Percentiles rank a stretch among this genome's conserved stretches.
Evolutionary conservation across 2,113 vertebrate species (phyloP).

Genomic region (Ranitomeya variabilis): DNA sequence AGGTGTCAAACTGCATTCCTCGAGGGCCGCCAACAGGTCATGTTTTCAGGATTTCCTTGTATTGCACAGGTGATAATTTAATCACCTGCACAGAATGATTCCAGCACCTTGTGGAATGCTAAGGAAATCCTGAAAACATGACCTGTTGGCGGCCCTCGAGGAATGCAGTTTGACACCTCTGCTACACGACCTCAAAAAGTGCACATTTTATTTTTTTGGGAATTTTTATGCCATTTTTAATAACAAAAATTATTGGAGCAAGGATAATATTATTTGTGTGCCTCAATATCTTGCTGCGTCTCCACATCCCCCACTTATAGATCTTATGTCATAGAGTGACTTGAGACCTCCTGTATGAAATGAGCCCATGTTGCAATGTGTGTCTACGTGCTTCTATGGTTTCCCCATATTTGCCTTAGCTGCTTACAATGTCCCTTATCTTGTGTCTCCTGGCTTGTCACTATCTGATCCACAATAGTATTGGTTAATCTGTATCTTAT

Average conservation of each 20-base stretch:
- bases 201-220: neutral
- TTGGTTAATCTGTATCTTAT: constrained; percentile 3
- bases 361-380: neutral
- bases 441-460: neutral
- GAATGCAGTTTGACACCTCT: too few species aligned
- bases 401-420: neutral
- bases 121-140: too few species aligned
- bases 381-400: neutral
- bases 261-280: neutral
- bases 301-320: neutral
- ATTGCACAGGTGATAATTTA: too few species aligned
- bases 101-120: too few species aligned
- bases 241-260: neutral
- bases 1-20: too few species aligned
- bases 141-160: too few species aligned
- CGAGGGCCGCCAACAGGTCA: too few species aligned
- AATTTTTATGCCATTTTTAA: neutral
- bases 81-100: too few species aligned
- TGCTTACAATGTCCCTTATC: constrained; percentile 11
- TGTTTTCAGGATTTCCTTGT: too few species aligned
- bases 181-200: neutral
- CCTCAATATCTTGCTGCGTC: neutral
- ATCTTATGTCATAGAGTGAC: too few species aligned
- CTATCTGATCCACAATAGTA: neutral
- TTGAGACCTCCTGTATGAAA: neutral